Percentiles rank a stretch among this genome's conserved stretches.
phyloP scores from a whole-genome alignment of 2,113 vertebrate species.

The Sigmodon hispidus region DNA sequence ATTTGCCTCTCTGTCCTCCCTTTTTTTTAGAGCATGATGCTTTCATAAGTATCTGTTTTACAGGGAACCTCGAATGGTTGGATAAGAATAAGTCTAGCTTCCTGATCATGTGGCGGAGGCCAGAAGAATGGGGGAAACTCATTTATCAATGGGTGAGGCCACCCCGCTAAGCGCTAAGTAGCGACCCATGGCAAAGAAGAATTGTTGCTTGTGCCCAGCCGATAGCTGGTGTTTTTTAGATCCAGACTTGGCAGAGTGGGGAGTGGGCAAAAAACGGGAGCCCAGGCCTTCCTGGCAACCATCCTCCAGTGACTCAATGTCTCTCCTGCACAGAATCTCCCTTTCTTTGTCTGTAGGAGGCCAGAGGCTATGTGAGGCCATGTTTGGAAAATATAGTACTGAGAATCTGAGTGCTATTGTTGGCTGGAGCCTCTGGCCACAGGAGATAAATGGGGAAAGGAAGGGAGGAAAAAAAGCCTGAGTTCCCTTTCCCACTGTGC shows the following conservation, averaged over 20 bases:
- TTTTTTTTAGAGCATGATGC: constrained; percentile 41
- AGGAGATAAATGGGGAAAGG: constrained; percentile 79
- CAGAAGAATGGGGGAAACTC: constrained; percentile 98
- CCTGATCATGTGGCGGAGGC: constrained; percentile 98
- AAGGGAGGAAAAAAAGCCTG: constrained; percentile 32
- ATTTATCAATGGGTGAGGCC: constrained; percentile 97
- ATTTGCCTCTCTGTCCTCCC: constrained; percentile 48
- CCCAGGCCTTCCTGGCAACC: neutral
- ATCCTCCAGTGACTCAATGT: constrained; percentile 48
- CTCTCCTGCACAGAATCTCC: constrained; percentile 47
- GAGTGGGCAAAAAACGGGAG: constrained; percentile 15
- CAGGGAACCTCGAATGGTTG: constrained; percentile 97
- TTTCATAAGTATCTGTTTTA: constrained; percentile 74
- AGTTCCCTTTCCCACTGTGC: neutral
- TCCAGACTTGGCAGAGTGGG: constrained; percentile 28
- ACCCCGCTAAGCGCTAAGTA: neutral
- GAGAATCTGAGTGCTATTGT: constrained; percentile 66
- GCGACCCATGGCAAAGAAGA: neutral
- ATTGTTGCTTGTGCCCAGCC: neutral
- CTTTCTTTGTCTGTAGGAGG: constrained; percentile 61
- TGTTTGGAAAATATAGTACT: constrained; percentile 68
- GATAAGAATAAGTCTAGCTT: constrained; percentile 98
- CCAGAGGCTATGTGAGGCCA: constrained; percentile 61
- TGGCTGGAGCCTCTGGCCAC: constrained; percentile 75
- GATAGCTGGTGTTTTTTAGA: constrained; percentile 2